These are phyloP conservation scores for Caenorhabditis plicata DNA, from an alignment of 2,888 invertebrate genomes.

Conservation along the genomic window DNA sequence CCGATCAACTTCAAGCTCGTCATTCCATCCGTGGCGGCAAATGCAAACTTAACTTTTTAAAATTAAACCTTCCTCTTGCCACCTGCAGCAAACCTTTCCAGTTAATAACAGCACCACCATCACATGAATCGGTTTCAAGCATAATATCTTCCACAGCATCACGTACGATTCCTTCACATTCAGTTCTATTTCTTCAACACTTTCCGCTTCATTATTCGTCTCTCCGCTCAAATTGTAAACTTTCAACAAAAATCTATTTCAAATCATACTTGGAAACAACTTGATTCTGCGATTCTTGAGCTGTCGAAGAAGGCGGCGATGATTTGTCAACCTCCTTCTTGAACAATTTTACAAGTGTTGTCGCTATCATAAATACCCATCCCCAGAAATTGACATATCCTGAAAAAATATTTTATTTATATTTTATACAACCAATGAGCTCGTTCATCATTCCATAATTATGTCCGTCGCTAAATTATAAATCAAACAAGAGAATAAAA, in stretches of 20 bases:
- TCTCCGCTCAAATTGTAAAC: not conserved
- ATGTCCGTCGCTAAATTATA: no score
- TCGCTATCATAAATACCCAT: conserved; percentile 83
- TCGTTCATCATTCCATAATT: no score
- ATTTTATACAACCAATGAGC: no score
- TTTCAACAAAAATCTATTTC: no score
- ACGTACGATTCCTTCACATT: conserved; percentile 77
- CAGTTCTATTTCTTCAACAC: conserved; percentile 68
- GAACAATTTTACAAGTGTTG: conserved; percentile 84
- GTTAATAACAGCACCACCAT: conserved; percentile 82
- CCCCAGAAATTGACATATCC: conserved; percentile 95
- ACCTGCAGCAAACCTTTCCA: conserved; percentile 75
- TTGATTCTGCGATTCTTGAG: no score
- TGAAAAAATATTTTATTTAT: no score
- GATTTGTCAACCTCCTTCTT: conserved; percentile 77
- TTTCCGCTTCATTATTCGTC: conserved; percentile 65
- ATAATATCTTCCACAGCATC: conserved; percentile 80
- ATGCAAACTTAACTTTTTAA: conserved; percentile 76
- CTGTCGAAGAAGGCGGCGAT: no score
- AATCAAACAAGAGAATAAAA: no score
- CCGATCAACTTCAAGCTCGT: conserved; percentile 92
- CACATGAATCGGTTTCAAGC: conserved; percentile 79
- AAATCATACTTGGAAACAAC: no score
- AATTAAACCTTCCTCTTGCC: not conserved
- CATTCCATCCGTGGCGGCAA: conserved; percentile 91